These are phyloP conservation scores for Taphrorychus bicolor DNA, from an alignment of 2,888 invertebrate genomes.

Conservation along the genomic window DNA sequence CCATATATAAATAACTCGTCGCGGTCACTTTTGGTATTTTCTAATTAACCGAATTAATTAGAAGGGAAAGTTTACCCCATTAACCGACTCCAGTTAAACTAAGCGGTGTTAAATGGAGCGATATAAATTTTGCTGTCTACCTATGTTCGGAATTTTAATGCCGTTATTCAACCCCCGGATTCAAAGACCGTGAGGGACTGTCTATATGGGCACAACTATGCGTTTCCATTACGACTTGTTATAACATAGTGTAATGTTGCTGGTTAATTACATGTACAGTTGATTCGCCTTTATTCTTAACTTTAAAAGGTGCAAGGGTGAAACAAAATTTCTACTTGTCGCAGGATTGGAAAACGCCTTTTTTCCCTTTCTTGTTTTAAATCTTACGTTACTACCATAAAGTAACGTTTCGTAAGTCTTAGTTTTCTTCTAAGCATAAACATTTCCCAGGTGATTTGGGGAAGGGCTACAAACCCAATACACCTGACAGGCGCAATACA, in stretches of 20 bases:
- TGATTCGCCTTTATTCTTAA: constrained; percentile 20
- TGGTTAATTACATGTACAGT: too few relatives aligned
- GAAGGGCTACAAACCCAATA: too few relatives aligned
- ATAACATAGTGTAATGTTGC: constrained; percentile 12
- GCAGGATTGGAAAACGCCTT: too few relatives aligned
- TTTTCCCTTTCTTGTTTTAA: too few relatives aligned
- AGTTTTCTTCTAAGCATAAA: too few relatives aligned
- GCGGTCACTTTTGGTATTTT: constrained; percentile 19
- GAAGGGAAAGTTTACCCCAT: constrained; percentile 18
- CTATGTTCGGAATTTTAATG: constrained; percentile 33
- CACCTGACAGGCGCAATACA: too few relatives aligned
- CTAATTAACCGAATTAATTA: constrained; percentile 27
- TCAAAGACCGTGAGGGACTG: constrained; percentile 19
- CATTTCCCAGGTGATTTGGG: too few relatives aligned
- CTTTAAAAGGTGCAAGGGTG: constrained; percentile 3
- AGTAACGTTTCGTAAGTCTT: too few relatives aligned
- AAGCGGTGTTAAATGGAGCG: constrained; percentile 23
- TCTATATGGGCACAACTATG: constrained; percentile 17
- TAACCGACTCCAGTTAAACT: constrained; percentile 26
- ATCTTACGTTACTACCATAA: too few relatives aligned
- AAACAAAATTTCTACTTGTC: background rate
- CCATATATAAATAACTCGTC: background rate
- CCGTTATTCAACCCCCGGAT: constrained; percentile 22
- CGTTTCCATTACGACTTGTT: constrained; percentile 28
- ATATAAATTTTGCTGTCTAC: constrained; percentile 28